Percentiles rank a stretch among this genome's conserved stretches.
Evolutionary conservation across 30 jellyfish, hydroid and myxozoan genomes (phyloP).

Genomic region (Turritopsis dohrnii): DNA sequence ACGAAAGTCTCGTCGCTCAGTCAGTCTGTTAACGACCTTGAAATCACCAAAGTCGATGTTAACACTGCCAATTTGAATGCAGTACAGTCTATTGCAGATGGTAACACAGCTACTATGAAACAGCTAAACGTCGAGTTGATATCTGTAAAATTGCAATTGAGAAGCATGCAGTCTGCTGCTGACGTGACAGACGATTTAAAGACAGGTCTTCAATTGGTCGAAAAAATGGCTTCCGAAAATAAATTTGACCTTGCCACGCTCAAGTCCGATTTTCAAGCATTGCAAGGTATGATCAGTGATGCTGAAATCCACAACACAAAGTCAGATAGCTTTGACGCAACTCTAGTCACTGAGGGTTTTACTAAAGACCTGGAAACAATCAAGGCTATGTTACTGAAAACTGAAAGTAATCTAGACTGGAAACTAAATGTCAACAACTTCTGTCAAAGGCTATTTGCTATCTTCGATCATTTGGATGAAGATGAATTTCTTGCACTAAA

Average conservation of each 20-base stretch:
- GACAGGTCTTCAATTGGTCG: not conserved
- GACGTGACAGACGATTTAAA: not conserved
- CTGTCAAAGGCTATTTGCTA: not conserved
- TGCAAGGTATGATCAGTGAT: not conserved
- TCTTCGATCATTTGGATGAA: not conserved
- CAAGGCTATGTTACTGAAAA: not conserved
- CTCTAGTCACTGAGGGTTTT: not conserved
- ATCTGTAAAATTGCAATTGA: not conserved
- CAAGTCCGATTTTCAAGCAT: constrained; percentile 6
- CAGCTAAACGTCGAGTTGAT: not conserved
- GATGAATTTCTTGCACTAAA: not conserved
- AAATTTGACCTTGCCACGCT: not conserved
- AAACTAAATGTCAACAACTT: not conserved
- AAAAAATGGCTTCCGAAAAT: not conserved
- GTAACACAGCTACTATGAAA: not conserved
- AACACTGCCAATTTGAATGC: not conserved
- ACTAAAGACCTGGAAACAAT: not conserved
- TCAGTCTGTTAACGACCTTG: not conserved
- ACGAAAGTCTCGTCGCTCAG: not conserved
- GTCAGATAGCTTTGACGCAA: not conserved
- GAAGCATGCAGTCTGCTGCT: not conserved
- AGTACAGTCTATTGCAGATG: not conserved
- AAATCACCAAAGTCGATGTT: not conserved
- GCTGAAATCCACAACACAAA: not conserved
- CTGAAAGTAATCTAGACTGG: not conserved